phyloP scores from a whole-genome alignment of 1,140 invertebrate species.

The Cydia fagiglandana region DNA sequence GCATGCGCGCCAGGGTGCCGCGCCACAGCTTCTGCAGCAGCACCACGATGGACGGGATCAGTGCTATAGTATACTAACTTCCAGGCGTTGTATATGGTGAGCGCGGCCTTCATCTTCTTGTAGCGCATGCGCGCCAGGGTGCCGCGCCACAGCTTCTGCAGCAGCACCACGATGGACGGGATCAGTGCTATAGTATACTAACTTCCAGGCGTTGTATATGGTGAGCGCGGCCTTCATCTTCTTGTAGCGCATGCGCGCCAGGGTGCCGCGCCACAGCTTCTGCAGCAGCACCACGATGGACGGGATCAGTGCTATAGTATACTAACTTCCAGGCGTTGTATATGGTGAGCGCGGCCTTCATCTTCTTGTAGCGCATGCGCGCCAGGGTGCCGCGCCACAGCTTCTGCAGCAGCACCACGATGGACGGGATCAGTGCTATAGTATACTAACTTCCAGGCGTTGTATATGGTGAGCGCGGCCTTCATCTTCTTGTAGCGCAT shows the following conservation, averaged over 20 bases:
- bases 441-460: slow-evolving; percentile 84
- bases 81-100: slow-evolving; percentile 91
- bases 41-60: slow-evolving; percentile 90
- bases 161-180: slow-evolving; percentile 92
- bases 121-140: slow-evolving; percentile 88
- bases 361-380: slow-evolving; percentile 88
- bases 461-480: slow-evolving; percentile 90
- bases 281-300: slow-evolving; percentile 95
- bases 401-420: slow-evolving; percentile 96
- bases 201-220: slow-evolving; percentile 91
- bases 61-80: slow-evolving; percentile 58
- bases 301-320: slow-evolving; percentile 72
- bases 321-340: slow-evolving; percentile 87
- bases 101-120: slow-evolving; percentile 91
- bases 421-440: slow-evolving; percentile 81
- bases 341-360: slow-evolving; percentile 91
- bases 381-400: slow-evolving; percentile 93
- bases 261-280: slow-evolving; percentile 94
- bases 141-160: slow-evolving; percentile 97
- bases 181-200: slow-evolving; percentile 37
- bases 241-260: slow-evolving; percentile 89
- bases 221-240: slow-evolving; percentile 90
- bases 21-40: slow-evolving; percentile 97
- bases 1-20: slow-evolving; percentile 88
- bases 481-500: slow-evolving; percentile 90